Percentiles rank a stretch among this genome's conserved stretches.
Evolutionary conservation across 1,140 invertebrate genomes (phyloP).

Genomic region (Hylaeus volcanicus): DNA sequence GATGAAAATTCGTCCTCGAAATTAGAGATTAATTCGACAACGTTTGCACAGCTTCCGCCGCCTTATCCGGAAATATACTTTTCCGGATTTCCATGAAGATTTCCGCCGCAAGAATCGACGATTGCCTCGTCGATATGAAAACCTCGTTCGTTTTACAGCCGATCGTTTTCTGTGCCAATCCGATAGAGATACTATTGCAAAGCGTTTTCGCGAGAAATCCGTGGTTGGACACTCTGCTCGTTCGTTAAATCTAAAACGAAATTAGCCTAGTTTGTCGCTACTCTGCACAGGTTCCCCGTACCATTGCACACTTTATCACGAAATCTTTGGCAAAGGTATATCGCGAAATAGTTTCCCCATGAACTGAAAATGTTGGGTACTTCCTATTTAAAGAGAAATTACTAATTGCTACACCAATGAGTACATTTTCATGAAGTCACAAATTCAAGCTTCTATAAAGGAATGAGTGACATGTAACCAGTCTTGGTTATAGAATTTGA

Average conservation of each 20-base stretch:
- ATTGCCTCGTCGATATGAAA: slow-evolving; percentile 20
- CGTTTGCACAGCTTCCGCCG: no score
- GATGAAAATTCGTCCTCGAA: neutral
- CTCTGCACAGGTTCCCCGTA: neutral
- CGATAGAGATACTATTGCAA: slow-evolving; percentile 19
- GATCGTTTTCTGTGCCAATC: slow-evolving; percentile 26
- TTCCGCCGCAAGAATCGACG: neutral
- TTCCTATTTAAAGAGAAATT: neutral
- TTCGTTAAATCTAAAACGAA: slow-evolving; percentile 32
- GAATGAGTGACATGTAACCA: no score
- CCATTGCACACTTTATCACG: neutral
- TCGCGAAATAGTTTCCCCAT: neutral
- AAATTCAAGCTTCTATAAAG: no score
- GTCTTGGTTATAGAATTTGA: no score
- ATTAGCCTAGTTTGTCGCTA: slow-evolving; percentile 41
- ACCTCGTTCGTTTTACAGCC: slow-evolving; percentile 8
- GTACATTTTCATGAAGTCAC: no score
- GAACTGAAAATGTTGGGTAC: neutral
- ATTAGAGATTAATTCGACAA: neutral
- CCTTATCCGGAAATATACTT: neutral
- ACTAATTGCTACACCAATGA: no score
- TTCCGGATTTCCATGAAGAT: slow-evolving; percentile 16
- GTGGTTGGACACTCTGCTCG: neutral
- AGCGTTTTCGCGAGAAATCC: slow-evolving; percentile 16
- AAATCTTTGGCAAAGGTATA: neutral